Evolutionary conservation across 2,113 vertebrate genomes (phyloP).

Genomic region (Cinclus mexicanus): DNA sequence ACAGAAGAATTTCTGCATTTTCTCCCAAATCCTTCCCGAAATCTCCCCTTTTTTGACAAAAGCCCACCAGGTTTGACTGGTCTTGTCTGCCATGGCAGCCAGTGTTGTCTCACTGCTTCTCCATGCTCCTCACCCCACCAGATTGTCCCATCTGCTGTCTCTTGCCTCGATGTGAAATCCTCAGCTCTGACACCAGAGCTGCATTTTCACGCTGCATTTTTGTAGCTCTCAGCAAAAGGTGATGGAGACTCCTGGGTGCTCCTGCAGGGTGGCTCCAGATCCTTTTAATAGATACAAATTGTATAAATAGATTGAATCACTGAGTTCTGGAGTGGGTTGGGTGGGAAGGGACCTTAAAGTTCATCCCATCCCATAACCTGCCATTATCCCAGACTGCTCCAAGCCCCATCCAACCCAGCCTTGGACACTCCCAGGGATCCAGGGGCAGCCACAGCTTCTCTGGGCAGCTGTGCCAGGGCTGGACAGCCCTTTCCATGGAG

Average conservation of each 20-base stretch:
- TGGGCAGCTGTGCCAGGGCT: neutral
- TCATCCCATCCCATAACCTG: neutral
- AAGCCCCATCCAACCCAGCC: rapidly evolving
- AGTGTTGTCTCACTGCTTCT: neutral
- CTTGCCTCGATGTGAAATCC: neutral
- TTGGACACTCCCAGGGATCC: neutral
- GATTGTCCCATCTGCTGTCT: constrained; percentile 42
- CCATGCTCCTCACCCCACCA: neutral
- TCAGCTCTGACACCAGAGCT: neutral
- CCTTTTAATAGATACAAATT: too few relatives aligned
- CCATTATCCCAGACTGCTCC: rapidly evolving
- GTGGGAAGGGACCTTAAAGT: neutral
- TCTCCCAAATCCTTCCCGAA: neutral
- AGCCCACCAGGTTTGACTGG: rapidly evolving
- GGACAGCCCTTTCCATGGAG: neutral
- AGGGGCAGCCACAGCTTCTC: neutral
- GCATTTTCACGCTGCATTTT: neutral
- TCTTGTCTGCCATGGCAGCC: neutral
- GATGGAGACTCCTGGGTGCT: neutral
- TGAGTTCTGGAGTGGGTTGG: neutral
- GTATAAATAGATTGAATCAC: rapidly evolving
- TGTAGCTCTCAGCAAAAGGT: neutral
- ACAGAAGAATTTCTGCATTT: neutral
- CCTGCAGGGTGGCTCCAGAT: neutral
- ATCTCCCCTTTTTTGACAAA: neutral